Conservation (phyloP, 2,113 vertebrate species). For the Panurus biarmicus region DNA sequence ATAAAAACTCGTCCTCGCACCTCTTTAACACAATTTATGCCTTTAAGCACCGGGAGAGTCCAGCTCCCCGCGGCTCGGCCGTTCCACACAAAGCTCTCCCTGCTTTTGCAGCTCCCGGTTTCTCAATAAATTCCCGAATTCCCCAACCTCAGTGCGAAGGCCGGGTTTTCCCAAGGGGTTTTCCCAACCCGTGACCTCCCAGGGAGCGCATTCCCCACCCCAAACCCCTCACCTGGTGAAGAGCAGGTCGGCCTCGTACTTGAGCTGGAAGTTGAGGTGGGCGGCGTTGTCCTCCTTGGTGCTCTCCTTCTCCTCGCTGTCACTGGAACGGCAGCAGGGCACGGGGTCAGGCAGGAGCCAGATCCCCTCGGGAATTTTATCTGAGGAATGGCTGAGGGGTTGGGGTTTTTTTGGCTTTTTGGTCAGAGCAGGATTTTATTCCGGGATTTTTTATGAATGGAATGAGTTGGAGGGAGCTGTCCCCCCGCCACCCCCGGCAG, state of each 20-base stretch:
- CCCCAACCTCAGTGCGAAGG: not conserved
- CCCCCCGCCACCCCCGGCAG: not conserved
- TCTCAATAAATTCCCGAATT: not conserved
- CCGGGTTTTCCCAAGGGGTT: not conserved
- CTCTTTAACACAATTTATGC: not conserved
- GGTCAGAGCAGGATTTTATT: not conserved
- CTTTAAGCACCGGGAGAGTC: fast-evolving
- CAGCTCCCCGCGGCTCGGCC: fast-evolving
- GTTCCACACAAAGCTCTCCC: not conserved
- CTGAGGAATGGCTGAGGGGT: fast-evolving
- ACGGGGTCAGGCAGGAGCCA: not conserved
- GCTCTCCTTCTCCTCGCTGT: slow-evolving; percentile 77
- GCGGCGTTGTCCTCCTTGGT: slow-evolving; percentile 81
- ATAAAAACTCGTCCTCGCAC: not conserved
- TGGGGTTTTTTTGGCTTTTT: not conserved
- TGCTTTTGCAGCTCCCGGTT: not conserved
- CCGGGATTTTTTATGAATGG: fast-evolving
- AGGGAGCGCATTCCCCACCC: not conserved
- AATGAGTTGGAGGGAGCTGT: not conserved
- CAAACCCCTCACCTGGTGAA: slow-evolving; percentile 81
- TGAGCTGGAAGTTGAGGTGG: slow-evolving; percentile 78
- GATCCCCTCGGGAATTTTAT: not conserved
- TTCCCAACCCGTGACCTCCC: fast-evolving
- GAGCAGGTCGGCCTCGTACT: slow-evolving; percentile 85
- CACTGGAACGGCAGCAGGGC: slow-evolving; percentile 57